These are phyloP conservation scores for Lutjanus argentimaculatus DNA, from an alignment of 2,797 vertebrate genomes.

Conservation along the genomic window DNA sequence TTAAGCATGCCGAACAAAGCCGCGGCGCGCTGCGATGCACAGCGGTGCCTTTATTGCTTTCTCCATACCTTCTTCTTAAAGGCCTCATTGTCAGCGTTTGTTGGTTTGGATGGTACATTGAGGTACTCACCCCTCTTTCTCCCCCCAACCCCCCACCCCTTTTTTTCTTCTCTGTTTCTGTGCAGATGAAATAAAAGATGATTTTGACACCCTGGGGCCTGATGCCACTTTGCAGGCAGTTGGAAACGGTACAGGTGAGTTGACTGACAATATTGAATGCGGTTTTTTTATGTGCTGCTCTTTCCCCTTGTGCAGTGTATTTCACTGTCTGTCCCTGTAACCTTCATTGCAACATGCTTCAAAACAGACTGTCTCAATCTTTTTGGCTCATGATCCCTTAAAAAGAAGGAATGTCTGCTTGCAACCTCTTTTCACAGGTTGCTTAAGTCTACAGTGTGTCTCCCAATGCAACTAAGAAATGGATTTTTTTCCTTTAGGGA, in stretches of 20 bases:
- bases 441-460: not conserved
- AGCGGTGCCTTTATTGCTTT: slow-evolving; percentile 75
- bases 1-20: slow-evolving; percentile 88
- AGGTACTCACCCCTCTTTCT: slow-evolving; percentile 61
- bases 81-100: slow-evolving; percentile 62
- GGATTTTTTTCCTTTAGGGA: not conserved
- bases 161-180: slow-evolving; percentile 47
- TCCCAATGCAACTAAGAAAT: not conserved
- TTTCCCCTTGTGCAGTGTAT: not conserved
- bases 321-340: not conserved
- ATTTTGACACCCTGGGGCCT: slow-evolving; percentile 95
- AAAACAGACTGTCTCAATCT: not conserved
- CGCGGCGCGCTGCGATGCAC: slow-evolving; percentile 69
- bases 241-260: slow-evolving; percentile 97
- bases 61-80: slow-evolving; percentile 75
- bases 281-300: not conserved
- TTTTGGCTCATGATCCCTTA: not conserved
- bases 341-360: not conserved
- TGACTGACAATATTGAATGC: not conserved
- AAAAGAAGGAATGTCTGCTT: not conserved
- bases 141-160: not conserved
- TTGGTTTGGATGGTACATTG: slow-evolving; percentile 55
- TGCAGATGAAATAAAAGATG: slow-evolving; percentile 99
- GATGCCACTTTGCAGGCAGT: slow-evolving; percentile 92
- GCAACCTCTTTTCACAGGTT: not conserved